Conservation (phyloP, 2,888 invertebrate species). For the Machimus atricapillus region DNA sequence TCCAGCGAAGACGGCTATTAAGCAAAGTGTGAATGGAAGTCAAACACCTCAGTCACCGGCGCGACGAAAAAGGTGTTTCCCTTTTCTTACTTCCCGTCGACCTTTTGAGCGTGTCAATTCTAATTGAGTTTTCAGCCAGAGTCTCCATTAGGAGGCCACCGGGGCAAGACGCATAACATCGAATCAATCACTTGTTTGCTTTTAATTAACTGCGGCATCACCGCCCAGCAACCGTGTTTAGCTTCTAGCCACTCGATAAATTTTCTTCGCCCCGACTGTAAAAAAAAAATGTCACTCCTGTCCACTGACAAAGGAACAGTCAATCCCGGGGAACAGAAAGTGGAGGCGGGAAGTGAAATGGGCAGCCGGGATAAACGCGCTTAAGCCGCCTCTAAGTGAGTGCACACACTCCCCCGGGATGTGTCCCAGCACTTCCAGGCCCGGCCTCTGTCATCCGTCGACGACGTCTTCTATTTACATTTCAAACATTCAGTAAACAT, state of each 20-base stretch:
- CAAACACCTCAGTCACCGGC: conserved; percentile 8
- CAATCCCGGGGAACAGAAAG: not conserved
- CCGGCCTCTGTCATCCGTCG: not conserved
- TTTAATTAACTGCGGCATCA: conserved; percentile 23
- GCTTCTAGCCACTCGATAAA: conserved; percentile 15
- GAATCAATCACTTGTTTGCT: conserved; percentile 32
- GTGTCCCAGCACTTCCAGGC: not conserved
- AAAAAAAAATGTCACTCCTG: not conserved
- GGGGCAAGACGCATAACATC: not conserved
- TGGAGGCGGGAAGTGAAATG: not conserved
- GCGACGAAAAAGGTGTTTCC: not conserved
- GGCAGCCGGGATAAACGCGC: conserved; percentile 21
- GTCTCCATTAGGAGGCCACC: not conserved
- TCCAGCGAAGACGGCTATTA: conserved; percentile 28
- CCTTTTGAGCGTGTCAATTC: conserved; percentile 11
- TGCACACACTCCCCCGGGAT: not conserved
- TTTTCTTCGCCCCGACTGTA: not conserved
- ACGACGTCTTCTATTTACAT: conserved; percentile 24
- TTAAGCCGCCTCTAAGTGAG: not conserved
- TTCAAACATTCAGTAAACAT: conserved; percentile 30
- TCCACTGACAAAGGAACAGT: conserved; percentile 15
- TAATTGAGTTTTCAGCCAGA: conserved; percentile 22
- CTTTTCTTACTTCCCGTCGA: conserved; percentile 5
- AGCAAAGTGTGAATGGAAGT: conserved; percentile 28
- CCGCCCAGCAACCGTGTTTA: not conserved